Evolutionary conservation across 2,113 vertebrate genomes (phyloP).

Genomic region (Pycnonotus jocosus): DNA sequence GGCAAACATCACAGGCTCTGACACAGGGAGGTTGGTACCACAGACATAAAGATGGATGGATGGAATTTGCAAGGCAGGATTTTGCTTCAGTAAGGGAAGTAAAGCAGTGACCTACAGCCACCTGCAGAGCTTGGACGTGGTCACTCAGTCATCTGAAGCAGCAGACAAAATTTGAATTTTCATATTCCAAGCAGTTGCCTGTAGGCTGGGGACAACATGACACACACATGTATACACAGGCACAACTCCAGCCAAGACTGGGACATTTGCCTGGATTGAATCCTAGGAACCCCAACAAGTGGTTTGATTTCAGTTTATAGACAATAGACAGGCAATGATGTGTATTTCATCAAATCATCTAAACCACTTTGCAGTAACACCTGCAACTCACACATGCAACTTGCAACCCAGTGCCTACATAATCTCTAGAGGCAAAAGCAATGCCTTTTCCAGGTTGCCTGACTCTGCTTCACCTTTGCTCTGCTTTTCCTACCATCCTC

Average conservation of each 20-base stretch:
- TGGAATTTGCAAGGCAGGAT: not conserved
- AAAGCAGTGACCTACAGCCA: not conserved
- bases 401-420: not conserved
- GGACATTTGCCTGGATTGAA: not conserved
- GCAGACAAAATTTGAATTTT: not conserved
- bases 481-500: not conserved
- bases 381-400: not conserved
- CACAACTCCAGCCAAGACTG: not conserved
- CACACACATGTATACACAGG: accelerated
- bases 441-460: not conserved
- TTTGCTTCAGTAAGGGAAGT: not conserved
- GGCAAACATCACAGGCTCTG: not conserved
- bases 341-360: not conserved
- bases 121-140: not conserved
- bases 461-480: not conserved
- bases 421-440: not conserved
- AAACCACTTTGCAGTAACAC: not conserved
- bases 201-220: not conserved
- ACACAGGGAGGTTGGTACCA: not conserved
- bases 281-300: not conserved
- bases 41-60: accelerated
- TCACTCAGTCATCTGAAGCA: not conserved
- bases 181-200: not conserved
- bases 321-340: not conserved
- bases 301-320: not conserved